Evolutionary conservation across 2,113 vertebrate species (phyloP), one percentile per base, ranked within the genome.

Genomic region (Mobula birostris): DNA sequence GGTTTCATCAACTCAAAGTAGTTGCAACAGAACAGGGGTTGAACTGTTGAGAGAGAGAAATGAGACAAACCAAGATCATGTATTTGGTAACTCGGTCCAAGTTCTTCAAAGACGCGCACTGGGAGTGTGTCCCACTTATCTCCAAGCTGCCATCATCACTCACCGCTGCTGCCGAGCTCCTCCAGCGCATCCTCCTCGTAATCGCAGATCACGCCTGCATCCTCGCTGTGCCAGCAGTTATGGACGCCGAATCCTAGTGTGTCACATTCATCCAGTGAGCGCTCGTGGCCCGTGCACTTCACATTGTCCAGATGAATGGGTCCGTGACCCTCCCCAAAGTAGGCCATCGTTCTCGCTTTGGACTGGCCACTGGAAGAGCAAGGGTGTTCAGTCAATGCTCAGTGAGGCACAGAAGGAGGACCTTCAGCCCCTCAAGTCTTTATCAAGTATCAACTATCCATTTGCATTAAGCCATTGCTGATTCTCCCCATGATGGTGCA

Each of bases 201-300:
- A 94, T 97, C 97, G 92, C 98, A 99, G 95, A 95, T 96, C 80
- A 98, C 98, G 12, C 98, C 98, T 0, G 97, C 98, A 58, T 98
- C 97, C 95, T 97, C 96, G 76, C 96, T 95, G 94, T 97, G 97
- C 94, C 96, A 96, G 96, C 98, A 99, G 96, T 96, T 97, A 95
- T 95, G 96, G 94, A 95, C 95, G 17, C 96, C 96, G 24, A 97
- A 96, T 21, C 97, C 96, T 7, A 97, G 97, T 91, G 95, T 97
- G 95, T 96, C 96, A 3, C 98, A 98, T 63, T 98, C 96, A 70
- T 96, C 97, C 94, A 98, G 78, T 4, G 94, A 56, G 17, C 24
- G 96, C 96, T 99, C 98, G 0, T 96, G 97, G 80, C 98, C 98
- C 0, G 96, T 97, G 96, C 98, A 99, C 95, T 97, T 97, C 94